Percentiles rank a stretch among this genome's conserved stretches.
These are phyloP conservation scores for Pandemis corylana DNA, from an alignment of 2,888 invertebrate species.

Conservation along the genomic window DNA sequence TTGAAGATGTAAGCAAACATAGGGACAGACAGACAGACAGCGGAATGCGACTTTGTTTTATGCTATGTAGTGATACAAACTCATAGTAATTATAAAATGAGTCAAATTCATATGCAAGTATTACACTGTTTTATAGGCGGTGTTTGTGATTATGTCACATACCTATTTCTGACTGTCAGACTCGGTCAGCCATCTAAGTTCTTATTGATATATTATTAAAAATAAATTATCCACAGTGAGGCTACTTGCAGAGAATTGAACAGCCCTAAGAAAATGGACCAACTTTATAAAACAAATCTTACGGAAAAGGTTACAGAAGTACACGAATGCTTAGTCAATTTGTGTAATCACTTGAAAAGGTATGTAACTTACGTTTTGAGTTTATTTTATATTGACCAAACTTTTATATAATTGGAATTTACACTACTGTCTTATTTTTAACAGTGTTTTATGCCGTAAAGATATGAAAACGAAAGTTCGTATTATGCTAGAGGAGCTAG, in stretches of 20 bases:
- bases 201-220: conserved; percentile 26
- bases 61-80: too few species aligned
- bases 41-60: too few species aligned
- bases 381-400: not conserved
- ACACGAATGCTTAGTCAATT: conserved; percentile 46
- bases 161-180: too few species aligned
- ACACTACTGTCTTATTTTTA: not conserved
- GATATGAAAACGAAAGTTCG: conserved; percentile 15
- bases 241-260: conserved; percentile 44
- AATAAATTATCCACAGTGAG: conserved; percentile 51
- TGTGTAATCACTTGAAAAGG: conserved; percentile 57
- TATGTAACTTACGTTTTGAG: conserved; percentile 38
- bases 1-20: too few species aligned
- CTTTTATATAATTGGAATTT: not conserved
- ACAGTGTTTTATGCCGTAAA: conserved; percentile 24
- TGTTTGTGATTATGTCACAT: not conserved
- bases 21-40: too few species aligned
- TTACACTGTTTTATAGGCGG: too few species aligned
- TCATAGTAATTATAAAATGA: too few species aligned
- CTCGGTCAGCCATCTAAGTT: too few species aligned
- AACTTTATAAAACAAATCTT: conserved; percentile 47
- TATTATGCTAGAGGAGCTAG: conserved; percentile 11
- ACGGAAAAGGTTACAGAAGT: conserved; percentile 49
- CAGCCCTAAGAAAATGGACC: conserved; percentile 25
- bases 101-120: too few species aligned